Conservation (phyloP, 2,888 invertebrate species). For the Agrochola lychnidis region DNA sequence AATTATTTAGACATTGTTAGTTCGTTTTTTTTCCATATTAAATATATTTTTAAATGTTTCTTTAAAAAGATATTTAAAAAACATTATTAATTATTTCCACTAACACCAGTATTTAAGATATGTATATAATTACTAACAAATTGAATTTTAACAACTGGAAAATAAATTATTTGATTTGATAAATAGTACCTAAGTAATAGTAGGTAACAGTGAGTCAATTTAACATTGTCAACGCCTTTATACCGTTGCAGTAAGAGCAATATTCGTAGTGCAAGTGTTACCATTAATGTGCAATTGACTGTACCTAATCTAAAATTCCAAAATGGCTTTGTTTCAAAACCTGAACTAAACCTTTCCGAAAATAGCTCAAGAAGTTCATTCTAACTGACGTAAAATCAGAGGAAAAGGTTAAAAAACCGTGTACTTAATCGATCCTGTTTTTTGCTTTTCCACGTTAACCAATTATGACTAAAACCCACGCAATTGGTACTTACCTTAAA, state of each 20-base stretch:
- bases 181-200: no score
- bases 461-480: conserved; percentile 28
- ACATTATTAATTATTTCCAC: no score
- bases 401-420: conserved; percentile 26
- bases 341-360: background rate
- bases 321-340: conserved; percentile 1
- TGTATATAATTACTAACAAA: no score
- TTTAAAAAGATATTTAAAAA: no score
- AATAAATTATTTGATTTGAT: background rate
- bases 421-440: background rate
- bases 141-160: no score
- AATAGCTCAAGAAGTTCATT: background rate
- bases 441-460: conserved; percentile 12
- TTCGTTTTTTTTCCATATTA: no score
- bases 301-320: background rate
- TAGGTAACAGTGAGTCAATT: background rate
- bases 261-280: background rate
- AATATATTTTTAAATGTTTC: no score
- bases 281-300: background rate
- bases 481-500: conserved; percentile 5
- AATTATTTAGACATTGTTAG: no score
- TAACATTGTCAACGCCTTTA: no score
- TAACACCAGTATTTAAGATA: no score
- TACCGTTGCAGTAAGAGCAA: no score
- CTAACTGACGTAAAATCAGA: conserved; percentile 1